Base-by-base conservation (phyloP, 1,140 invertebrate genomes). In the Heliconius melpomene region DNA sequence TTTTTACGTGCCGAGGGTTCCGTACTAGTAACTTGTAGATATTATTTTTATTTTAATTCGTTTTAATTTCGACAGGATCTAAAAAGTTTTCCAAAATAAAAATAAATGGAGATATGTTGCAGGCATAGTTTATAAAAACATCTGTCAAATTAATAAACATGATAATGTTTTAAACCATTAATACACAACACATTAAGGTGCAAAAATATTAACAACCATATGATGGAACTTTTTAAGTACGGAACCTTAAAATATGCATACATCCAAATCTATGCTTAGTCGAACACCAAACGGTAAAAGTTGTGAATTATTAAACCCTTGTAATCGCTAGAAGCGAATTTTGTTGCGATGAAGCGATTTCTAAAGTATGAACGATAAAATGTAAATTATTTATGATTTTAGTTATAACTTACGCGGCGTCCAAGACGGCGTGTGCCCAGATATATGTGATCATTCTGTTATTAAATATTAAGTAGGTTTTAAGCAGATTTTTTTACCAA, bases 401-500 rank as follows among this genome's bases (percentile, higher is more conserved):
- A 88, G 80, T 86, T 85, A 16, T 86, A 83, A 77, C 78, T 77
- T 72, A 84, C 86, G 86, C 84, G 83, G 76, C 85, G 87, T 88
- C 84, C 77, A 75, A 40, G 86, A 84, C 86, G 86, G 73, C 86
- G 82, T 82, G 84, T 85, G 85, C 84, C 84, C 85, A 76, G 88
- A 89, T 86, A 84, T 89, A 90, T 92, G 90, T 93, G 90, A 93
- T 93, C 85, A 89, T 91, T 87, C 79, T 89, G 82, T 88, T 88
- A 83, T 75, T 78, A 82, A 82, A 50, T 78, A 72, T 66, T 66
- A 66, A 66, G 60, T 66, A 66, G 60, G 72, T 72, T 78, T 11
- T 78, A 82, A 80, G 79, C 71, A 23, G 70, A 66, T 80, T 80
- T 72, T 80, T 77, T 54, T 77, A 80, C 74, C 57, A 76, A 76